Base-by-base conservation (phyloP, 2,888 invertebrate species). In the Leptinotarsa rubiginosa region DNA sequence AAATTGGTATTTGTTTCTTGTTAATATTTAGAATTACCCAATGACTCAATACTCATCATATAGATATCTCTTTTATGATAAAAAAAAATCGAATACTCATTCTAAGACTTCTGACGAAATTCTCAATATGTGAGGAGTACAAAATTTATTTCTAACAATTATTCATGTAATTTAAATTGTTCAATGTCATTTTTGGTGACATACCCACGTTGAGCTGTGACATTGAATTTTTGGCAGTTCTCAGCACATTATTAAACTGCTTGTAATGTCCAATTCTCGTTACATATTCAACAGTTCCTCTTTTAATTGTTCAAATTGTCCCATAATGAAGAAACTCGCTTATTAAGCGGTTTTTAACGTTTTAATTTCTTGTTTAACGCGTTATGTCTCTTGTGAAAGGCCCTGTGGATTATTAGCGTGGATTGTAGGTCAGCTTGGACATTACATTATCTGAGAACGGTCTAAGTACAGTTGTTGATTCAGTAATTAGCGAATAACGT, bases 401-500 rank as follows among this genome's bases (percentile, higher is more conserved):
- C 25, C 5, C 22, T 12, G 56, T 56, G 22, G 22, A 56, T 22
- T 22, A 56, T 56, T 56, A 56, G 56, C 20, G 22, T 13, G 15
- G 13, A 56, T 56, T 56, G 22, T 56, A 56, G 56, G 56, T 20
- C 56, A 56, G 56, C 22, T 56, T 15, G 20, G 20, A 4, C 56
- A 56, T 56, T 56, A 56, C 3, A 4, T 13, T 18, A 22, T 20
- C 20, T 12, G 56, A 13, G 56, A 56, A 56, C 56, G 22, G 22
- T 56, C 56, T 56, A 2, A 56, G 52, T 18, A 52, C 52, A 52
- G 18, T 52, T 52, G 52, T n/a, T 7, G 7, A 56, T 56, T 56
- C 16, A 56, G 16, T 56, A 56, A 56, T 56, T 56, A 56, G 25
- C 20, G 20, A 22, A 56, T 56, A 56, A 56, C 56, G 22, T 56